Evolutionary conservation across 2,888 invertebrate genomes (phyloP).

Genomic region (Stratiomys singularior): DNA sequence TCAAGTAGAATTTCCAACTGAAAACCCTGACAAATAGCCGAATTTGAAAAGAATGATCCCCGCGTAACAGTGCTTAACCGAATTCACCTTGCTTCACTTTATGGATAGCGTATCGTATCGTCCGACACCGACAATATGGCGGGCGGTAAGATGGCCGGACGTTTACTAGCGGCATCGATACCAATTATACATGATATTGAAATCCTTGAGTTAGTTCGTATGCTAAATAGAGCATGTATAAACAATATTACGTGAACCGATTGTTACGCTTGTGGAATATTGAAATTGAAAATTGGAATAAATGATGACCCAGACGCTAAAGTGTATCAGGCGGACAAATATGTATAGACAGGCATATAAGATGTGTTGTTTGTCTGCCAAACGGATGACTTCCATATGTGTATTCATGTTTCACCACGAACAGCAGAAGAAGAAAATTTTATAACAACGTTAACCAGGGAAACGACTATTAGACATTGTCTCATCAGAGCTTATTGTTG

Average conservation of each 20-base stretch:
- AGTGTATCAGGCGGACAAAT: background rate
- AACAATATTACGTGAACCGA: conserved; percentile 51
- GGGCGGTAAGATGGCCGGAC: no score
- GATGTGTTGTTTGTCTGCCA: conserved; percentile 1
- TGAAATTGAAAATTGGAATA: conserved; percentile 41
- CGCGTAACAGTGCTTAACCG: no score
- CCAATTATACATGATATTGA: background rate
- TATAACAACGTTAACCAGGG: background rate
- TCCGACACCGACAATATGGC: no score
- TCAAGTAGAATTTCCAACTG: no score
- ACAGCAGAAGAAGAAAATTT: background rate
- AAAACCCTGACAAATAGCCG: no score
- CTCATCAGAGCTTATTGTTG: no score
- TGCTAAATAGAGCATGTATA: conserved; percentile 51
- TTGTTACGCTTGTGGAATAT: conserved; percentile 51
- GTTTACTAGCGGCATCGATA: background rate
- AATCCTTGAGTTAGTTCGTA: conserved; percentile 49
- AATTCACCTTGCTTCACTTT: no score
- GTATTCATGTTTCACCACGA: background rate
- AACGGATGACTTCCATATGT: background rate
- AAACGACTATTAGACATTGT: no score
- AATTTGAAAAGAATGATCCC: no score
- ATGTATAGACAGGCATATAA: no score
- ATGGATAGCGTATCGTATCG: no score
- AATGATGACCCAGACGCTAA: conserved; percentile 35